Base-by-base conservation (phyloP, 2,888 invertebrate species). In the Drosophila fulvimacula region DNA sequence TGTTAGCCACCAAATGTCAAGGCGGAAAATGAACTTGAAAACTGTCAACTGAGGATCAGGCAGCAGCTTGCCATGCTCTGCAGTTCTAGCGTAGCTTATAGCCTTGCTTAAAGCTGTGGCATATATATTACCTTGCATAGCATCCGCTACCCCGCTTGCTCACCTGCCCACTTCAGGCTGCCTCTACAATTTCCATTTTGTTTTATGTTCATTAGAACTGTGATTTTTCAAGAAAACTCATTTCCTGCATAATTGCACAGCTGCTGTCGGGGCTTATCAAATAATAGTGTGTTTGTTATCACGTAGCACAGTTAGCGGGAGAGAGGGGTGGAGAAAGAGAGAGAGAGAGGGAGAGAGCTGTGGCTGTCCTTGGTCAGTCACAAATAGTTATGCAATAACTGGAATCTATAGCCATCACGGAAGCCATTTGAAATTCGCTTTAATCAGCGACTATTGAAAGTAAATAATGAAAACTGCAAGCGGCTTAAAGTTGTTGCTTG, bases 391-490 rank as follows among this genome's bases (percentile, higher is more conserved):
- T 83, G 75, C 76, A 75, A 71, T 41, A 78, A 59, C 78, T 69
- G 52, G 64, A 76, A 76, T 76, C 68, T 64, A 24, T 32, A 19
- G 68, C 55, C 74, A 79, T 84, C 75, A 80, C 81, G 81, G 81
- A 84, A 84, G 77, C 77, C 80, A 66, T 71, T 79, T 69, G 69
- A 58, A 64, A 74, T 66, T 46, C 63, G 74, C 62, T 77, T 77
- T 69, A 79, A 79, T 84, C 82, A 82, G 56, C 68, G 58, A 53
- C 72, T 66, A 70, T 82, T 82, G 77, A 72, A 62, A 59, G 70
- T 70, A 59, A 76, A 78, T 79, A 69, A 76, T 64, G 66, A 67
- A 81, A 75, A 74, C 30, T 84, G 85, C 82, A 82, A 70, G 81
- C 76, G 46, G 52, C 57, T 76, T 62, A 36, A 66, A 76, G 82